Evolutionary conservation across 2,888 invertebrate species (phyloP).

Genomic region (Melangyna quadrimaculata): DNA sequence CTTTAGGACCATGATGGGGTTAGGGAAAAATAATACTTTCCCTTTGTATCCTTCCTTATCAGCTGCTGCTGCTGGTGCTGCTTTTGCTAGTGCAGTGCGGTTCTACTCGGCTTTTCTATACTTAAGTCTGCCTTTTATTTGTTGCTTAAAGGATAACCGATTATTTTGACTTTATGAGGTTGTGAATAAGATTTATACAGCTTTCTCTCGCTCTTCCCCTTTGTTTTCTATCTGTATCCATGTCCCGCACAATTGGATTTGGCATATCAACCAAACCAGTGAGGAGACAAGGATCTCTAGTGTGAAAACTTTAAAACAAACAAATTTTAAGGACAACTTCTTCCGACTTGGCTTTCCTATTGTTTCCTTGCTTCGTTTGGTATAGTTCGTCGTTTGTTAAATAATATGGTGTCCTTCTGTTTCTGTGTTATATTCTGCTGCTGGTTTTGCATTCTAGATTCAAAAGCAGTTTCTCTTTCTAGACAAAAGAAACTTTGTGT

Average conservation of each 20-base stretch:
- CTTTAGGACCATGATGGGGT: background rate
- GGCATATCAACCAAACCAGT: constrained; percentile 9
- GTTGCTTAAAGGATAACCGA: constrained; percentile 59
- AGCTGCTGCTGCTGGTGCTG: constrained; percentile 22
- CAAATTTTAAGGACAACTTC: constrained; percentile 39
- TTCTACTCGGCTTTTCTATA: background rate
- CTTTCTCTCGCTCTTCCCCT: background rate
- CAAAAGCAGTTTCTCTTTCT: background rate
- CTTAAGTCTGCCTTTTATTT: constrained; percentile 10
- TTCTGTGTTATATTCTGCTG: constrained; percentile 6
- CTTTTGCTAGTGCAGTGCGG: background rate
- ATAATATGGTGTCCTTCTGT: constrained; percentile 15
- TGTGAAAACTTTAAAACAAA: constrained; percentile 51
- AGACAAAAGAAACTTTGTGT: constrained; percentile 32
- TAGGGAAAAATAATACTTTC: constrained; percentile 25
- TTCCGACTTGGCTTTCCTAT: constrained; percentile 28
- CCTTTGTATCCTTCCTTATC: constrained; percentile 58
- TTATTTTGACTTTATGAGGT: constrained; percentile 65
- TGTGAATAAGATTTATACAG: constrained; percentile 44
- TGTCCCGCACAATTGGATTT: constrained; percentile 53
- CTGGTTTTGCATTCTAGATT: background rate
- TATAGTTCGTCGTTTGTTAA: background rate
- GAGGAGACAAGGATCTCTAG: background rate
- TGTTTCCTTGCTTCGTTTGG: constrained; percentile 7
- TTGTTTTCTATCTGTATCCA: background rate